Evolutionary conservation across 2,113 vertebrate species (phyloP).

Genomic region (Pipa parva): DNA sequence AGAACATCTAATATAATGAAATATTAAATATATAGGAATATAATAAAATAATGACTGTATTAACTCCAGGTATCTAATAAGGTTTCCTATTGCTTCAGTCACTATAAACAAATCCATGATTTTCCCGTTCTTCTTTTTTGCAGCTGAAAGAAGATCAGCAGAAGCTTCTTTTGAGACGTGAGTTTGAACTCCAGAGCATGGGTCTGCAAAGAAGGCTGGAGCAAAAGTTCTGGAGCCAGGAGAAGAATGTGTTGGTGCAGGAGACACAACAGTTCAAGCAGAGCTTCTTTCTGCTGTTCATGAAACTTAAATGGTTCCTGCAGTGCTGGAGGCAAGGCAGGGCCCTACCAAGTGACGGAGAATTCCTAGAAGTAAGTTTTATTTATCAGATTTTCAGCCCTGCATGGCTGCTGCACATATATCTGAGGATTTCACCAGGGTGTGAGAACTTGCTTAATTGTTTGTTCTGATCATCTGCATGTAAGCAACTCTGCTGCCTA

Average conservation of each 20-base stretch:
- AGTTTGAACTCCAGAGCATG: constrained; percentile 94
- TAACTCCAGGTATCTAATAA: too few species aligned
- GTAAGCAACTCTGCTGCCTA: too few species aligned
- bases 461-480: too few species aligned
- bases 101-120: too few species aligned
- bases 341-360: constrained; percentile 75
- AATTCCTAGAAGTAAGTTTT: constrained; percentile 80
- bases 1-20: too few species aligned
- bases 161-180: constrained; percentile 80
- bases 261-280: constrained; percentile 94
- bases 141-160: constrained; percentile 93
- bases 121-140: neutral
- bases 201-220: constrained; percentile 88
- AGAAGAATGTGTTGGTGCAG: constrained; percentile 87
- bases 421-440: too few species aligned
- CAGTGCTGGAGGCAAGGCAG: constrained; percentile 90
- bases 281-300: constrained; percentile 85
- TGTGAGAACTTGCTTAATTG: too few species aligned
- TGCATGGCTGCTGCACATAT: neutral
- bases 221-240: constrained; percentile 92
- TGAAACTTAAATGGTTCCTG: constrained; percentile 96
- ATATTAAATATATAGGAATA: too few species aligned
- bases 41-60: too few species aligned
- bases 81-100: too few species aligned
- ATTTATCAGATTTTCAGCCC: neutral